Conservation (phyloP, 1,140 invertebrate species). For the Leguminivora glycinivorella region DNA sequence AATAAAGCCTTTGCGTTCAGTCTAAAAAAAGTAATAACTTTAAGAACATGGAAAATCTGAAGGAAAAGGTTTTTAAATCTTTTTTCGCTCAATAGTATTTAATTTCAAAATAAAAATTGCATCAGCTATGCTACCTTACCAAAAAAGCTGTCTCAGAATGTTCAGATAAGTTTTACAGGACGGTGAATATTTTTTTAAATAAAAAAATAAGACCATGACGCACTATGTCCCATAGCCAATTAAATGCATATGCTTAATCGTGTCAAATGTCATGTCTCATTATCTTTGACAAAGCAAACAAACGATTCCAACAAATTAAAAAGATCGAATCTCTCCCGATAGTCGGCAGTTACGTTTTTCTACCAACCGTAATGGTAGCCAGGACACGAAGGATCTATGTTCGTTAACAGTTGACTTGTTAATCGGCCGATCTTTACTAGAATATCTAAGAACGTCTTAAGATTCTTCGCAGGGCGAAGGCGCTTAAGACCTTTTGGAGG, state of each 20-base stretch:
- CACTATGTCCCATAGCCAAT: too few relatives aligned
- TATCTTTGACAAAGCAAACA: neutral
- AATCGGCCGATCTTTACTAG: neutral
- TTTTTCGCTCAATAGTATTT: too few relatives aligned
- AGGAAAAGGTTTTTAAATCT: too few relatives aligned
- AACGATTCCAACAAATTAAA: neutral
- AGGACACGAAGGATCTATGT: constrained; percentile 10
- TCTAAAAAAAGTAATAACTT: too few relatives aligned
- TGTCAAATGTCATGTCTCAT: neutral
- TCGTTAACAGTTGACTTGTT: constrained; percentile 7
- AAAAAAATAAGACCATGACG: too few relatives aligned
- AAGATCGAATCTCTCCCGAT: neutral
- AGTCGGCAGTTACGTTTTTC: neutral
- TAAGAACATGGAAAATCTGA: too few relatives aligned
- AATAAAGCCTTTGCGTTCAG: neutral
- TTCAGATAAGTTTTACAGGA: too few relatives aligned
- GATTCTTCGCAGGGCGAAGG: neutral
- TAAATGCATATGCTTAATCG: too few relatives aligned
- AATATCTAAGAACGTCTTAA: neutral
- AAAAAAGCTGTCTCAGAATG: too few relatives aligned
- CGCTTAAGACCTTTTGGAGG: neutral
- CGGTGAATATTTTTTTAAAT: too few relatives aligned
- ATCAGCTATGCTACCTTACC: too few relatives aligned
- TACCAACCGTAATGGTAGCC: constrained; percentile 3
- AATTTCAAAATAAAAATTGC: too few relatives aligned